Percentiles rank a stretch among this genome's conserved stretches.
These are phyloP conservation scores for Omphaloscelis lunosa DNA, from an alignment of 2,888 invertebrate genomes.

Conservation along the genomic window DNA sequence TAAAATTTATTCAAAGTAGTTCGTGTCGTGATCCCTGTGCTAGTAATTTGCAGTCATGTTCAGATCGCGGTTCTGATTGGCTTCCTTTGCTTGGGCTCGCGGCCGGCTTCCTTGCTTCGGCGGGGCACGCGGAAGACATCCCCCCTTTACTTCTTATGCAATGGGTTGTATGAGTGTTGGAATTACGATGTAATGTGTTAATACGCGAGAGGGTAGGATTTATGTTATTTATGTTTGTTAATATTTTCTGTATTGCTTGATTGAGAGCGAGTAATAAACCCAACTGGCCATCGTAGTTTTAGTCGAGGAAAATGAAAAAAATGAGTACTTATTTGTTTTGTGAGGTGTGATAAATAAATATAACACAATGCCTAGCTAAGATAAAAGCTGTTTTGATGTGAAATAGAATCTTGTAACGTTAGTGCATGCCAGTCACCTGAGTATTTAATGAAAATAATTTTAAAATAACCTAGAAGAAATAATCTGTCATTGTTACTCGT, in stretches of 20 bases:
- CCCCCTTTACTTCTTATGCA: slow-evolving; percentile 68
- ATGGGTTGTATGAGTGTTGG: slow-evolving; percentile 55
- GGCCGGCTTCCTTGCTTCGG: slow-evolving; percentile 61
- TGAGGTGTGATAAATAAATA: background rate
- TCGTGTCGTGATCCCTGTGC: slow-evolving; percentile 51
- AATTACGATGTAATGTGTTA: slow-evolving; percentile 57
- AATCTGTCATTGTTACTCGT: background rate
- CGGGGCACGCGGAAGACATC: slow-evolving; percentile 71
- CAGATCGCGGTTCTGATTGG: slow-evolving; percentile 61
- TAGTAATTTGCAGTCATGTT: slow-evolving; percentile 58
- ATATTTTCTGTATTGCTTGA: slow-evolving; percentile 4
- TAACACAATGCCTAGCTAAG: background rate
- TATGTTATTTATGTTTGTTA: slow-evolving; percentile 24
- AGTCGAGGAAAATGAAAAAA: background rate
- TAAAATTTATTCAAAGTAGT: slow-evolving; percentile 46
- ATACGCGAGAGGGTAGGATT: slow-evolving; percentile 45
- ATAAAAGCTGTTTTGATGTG: background rate
- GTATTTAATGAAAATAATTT: background rate
- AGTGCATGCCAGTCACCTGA: background rate
- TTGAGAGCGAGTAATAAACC: slow-evolving; percentile 1
- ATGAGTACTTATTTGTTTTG: too few relatives aligned
- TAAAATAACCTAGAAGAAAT: background rate
- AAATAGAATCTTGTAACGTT: slow-evolving; percentile 7
- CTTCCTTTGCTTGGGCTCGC: slow-evolving; percentile 52
- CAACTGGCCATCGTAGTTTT: too few relatives aligned